Base-by-base conservation (phyloP, 1,140 invertebrate genomes). In the Rhopalosiphum padi region DNA sequence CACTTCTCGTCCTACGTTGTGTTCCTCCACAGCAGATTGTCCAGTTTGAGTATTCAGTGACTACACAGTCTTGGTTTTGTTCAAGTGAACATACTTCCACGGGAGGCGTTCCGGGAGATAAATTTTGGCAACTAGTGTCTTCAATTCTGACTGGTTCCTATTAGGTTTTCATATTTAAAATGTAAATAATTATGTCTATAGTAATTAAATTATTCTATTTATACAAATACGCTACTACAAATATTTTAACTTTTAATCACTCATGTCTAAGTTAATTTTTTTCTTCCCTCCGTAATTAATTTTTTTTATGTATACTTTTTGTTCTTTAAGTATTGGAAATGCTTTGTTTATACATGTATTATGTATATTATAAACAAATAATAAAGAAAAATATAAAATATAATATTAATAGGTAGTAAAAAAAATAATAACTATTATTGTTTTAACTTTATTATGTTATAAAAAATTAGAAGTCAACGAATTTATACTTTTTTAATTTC, bases 1-100 rank as follows among this genome's bases (percentile, higher is more conserved):
- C 94, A 83, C 94, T 95, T 60, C 94, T 94, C 5, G 94, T 94
- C 35, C 94, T 85, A 60, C 94, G 94, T 48, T 94, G 94, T 22
- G 94, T 94, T 9, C 88, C 60, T 41, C 94, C 94, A 77, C 95
- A 95, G 86, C 95, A 94, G n/a, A 94, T 86, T 37, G 94, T 94
- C 95, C 95, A 95, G 7, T 94, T 91, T 22, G 94, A 94, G 94
- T 94, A 95, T n/a, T 95, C 95, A 7, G 95, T 95, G 43, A 95
- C 94, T n/a, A 95, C 94, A 85, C 95, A 95, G 89, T 95, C 95
- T 93, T 95, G 95, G 18, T 94, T 94, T 25, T 91, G 91, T 46
- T 95, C 95, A 22, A 95, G 94, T 15, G 91, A 94, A 91, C 95
- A 95, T 23, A 95, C 94, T 90, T 94, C 94, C 15, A 94, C 94